Conservation (phyloP, 2,888 invertebrate species). For the Leucoptera coffeella region DNA sequence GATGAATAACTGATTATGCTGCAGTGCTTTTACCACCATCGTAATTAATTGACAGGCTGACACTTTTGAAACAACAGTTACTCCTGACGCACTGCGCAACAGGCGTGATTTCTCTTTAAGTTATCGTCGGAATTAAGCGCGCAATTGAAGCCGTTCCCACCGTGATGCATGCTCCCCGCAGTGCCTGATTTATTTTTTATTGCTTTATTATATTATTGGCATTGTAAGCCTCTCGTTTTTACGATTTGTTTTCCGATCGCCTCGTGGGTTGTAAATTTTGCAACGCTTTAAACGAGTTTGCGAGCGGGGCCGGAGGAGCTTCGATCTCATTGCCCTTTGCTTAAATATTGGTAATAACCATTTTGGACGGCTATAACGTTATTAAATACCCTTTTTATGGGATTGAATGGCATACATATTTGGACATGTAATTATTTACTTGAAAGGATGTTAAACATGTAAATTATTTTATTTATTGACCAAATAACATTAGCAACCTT, state of each 20-base stretch:
- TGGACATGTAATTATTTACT: no score
- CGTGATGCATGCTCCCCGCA: slow-evolving; percentile 20
- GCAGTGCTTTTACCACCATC: slow-evolving; percentile 39
- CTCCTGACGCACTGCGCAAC: background rate
- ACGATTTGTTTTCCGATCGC: slow-evolving; percentile 34
- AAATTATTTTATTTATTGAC: no score
- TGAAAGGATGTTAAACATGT: no score
- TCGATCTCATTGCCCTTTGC: no score
- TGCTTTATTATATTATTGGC: slow-evolving; percentile 39
- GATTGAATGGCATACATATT: no score
- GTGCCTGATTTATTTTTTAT: slow-evolving; percentile 26
- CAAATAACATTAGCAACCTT: no score
- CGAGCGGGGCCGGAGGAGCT: no score
- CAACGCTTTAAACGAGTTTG: slow-evolving; percentile 19
- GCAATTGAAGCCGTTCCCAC: slow-evolving; percentile 21
- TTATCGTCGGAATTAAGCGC: background rate
- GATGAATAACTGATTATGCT: slow-evolving; percentile 52
- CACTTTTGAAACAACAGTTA: slow-evolving; percentile 13
- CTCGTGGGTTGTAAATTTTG: slow-evolving; percentile 25
- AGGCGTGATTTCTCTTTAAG: background rate
- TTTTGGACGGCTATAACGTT: no score
- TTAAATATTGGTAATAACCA: no score
- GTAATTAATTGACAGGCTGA: slow-evolving; percentile 36
- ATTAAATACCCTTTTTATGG: no score
- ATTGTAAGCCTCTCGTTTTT: slow-evolving; percentile 33